Evolutionary conservation across 2,113 vertebrate genomes (phyloP).

Genomic region (Malurus melanocephalus): DNA sequence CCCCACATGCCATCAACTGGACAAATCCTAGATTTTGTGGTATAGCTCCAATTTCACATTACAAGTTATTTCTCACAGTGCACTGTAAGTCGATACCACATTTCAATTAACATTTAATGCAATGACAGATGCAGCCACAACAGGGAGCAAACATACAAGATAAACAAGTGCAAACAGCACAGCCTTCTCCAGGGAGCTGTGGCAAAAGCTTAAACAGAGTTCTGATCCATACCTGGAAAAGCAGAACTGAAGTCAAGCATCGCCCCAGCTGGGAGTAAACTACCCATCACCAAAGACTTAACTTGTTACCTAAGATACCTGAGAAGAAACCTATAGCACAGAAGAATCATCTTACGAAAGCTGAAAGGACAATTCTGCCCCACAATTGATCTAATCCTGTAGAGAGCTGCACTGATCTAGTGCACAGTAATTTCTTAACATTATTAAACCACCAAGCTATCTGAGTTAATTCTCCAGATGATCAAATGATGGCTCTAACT

Average conservation of each 20-base stretch:
- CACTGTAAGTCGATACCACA: not conserved
- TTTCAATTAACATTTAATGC: not conserved
- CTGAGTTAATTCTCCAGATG: not conserved
- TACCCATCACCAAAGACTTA: not conserved
- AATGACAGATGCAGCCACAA: not conserved
- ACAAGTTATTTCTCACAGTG: not conserved
- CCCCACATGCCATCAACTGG: not conserved
- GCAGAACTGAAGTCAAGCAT: not conserved
- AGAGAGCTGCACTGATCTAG: fast-evolving
- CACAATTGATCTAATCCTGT: not conserved
- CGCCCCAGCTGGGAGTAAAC: not conserved
- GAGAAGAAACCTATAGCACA: not conserved
- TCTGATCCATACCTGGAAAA: not conserved
- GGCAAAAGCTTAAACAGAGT: not conserved
- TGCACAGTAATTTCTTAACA: fast-evolving
- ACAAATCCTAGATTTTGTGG: not conserved
- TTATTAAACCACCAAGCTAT: not conserved
- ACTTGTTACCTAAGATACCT: not conserved
- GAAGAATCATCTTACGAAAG: not conserved
- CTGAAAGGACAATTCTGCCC: not conserved
- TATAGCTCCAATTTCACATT: not conserved
- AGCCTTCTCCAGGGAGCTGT: not conserved
- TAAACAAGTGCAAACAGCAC: not conserved
- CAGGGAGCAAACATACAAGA: not conserved
- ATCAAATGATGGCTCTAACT: not conserved